Conservation (phyloP, 2,113 vertebrate species). For the Thalassoma bifasciatum region DNA sequence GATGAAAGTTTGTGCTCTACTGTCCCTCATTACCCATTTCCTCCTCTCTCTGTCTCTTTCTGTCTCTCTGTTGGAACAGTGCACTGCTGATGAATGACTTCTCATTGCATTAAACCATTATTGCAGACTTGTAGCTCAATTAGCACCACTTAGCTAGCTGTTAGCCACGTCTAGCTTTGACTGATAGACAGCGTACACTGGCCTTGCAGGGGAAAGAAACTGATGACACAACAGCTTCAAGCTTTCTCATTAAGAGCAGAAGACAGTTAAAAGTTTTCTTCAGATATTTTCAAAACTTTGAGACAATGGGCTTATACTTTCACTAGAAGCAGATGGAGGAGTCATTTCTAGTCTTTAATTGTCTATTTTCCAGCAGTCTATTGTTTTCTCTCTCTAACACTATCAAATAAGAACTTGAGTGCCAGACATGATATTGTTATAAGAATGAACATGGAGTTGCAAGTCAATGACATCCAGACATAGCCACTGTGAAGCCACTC, state of each 20-base stretch:
- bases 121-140: constrained; percentile 52
- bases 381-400: not conserved
- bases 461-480: too few relatives aligned
- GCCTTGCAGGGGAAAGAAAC: constrained; percentile 21
- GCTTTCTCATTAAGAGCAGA: constrained; percentile 29
- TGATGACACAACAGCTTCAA: constrained; percentile 46
- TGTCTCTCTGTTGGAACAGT: constrained; percentile 8
- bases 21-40: not conserved
- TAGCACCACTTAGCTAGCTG: constrained; percentile 68
- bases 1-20: not conserved
- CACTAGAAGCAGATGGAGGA: not conserved
- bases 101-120: constrained; percentile 35
- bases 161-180: constrained; percentile 55
- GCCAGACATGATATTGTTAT: too few relatives aligned
- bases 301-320: not conserved
- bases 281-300: not conserved
- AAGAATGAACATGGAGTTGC: too few relatives aligned
- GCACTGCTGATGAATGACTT: constrained; percentile 50
- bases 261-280: constrained; percentile 17
- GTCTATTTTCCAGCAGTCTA: not conserved
- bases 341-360: not conserved
- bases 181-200: constrained; percentile 50
- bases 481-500: too few relatives aligned
- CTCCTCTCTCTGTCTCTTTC: not conserved
- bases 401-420: not conserved